phyloP scores from a whole-genome alignment of 2,113 vertebrate genomes.

The Megalops atlanticus region DNA sequence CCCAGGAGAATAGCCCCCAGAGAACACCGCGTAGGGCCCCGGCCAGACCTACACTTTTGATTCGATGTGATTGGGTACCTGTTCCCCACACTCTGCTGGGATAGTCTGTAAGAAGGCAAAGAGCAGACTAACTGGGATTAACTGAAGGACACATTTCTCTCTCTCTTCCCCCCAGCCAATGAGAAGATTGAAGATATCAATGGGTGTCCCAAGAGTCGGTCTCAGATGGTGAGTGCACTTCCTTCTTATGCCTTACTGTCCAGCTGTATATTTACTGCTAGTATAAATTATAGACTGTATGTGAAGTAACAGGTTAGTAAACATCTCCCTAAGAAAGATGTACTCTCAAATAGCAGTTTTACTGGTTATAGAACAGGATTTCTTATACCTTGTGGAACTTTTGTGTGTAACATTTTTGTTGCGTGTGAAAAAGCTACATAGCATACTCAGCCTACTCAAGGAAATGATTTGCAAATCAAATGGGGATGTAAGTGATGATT shows the following conservation, averaged over 20 bases:
- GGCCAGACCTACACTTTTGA: constrained; percentile 57
- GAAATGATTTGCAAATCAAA: too few species aligned
- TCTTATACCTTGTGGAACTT: too few species aligned
- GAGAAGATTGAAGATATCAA: constrained; percentile 98
- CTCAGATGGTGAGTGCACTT: constrained; percentile 92
- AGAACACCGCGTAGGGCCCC: constrained; percentile 57
- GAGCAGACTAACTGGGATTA: too few species aligned
- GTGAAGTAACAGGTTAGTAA: neutral
- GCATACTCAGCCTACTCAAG: too few species aligned
- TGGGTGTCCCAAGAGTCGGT: constrained; percentile 92
- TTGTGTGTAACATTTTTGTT: too few species aligned
- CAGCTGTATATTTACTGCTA: constrained; percentile 41
- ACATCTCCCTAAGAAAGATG: neutral
- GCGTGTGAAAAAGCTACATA: too few species aligned
- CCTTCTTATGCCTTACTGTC: neutral
- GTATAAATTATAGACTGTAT: constrained; percentile 18
- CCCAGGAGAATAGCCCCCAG: constrained; percentile 63
- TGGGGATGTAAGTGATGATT: too few species aligned
- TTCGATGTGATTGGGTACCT: constrained; percentile 60
- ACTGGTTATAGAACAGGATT: neutral
- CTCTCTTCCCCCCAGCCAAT: constrained; percentile 81
- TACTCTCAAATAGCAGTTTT: neutral
- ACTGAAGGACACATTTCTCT: constrained; percentile 35
- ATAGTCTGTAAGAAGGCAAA: neutral
- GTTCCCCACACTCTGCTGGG: neutral